These are phyloP conservation scores for Bedellia somnulentella DNA, from an alignment of 2,888 invertebrate species.

Conservation along the genomic window DNA sequence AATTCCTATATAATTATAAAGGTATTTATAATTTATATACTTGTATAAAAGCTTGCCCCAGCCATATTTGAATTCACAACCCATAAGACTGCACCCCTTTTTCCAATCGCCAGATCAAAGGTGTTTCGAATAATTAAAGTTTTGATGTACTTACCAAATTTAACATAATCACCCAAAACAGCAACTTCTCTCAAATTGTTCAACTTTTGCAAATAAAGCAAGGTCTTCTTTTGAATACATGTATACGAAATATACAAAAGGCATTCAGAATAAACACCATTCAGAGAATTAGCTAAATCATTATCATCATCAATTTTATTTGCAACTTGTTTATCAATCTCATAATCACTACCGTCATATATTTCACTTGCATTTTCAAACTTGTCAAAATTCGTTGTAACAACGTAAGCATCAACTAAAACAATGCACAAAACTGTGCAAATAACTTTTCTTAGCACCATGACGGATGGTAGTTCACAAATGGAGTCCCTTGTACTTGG, in stretches of 20 bases:
- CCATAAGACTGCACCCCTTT: no score
- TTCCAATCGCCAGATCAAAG: no score
- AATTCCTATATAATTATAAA: no score
- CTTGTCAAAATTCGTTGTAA: constrained; percentile 8
- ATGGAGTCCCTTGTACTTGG: constrained; percentile 23
- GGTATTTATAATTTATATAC: no score
- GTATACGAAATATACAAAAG: constrained; percentile 55
- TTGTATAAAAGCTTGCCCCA: no score
- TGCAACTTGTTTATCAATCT: no score
- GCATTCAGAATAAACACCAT: constrained; percentile 58
- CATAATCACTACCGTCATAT: no score
- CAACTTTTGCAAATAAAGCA: constrained; percentile 57
- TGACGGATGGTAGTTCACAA: constrained; percentile 18
- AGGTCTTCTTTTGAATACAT: constrained; percentile 60
- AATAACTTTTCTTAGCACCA: constrained; percentile 22
- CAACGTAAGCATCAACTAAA: constrained; percentile 15
- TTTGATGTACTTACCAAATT: constrained; percentile 46
- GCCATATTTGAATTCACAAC: no score
- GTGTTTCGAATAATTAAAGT: no score
- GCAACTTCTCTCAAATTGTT: constrained; percentile 54
- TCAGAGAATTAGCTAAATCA: constrained; percentile 36
- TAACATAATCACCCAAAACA: constrained; percentile 56
- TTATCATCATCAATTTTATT: constrained; percentile 9
- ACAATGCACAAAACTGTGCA: constrained; percentile 14
- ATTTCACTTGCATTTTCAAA: no score